Evolutionary conservation across 2,797 vertebrate species (phyloP), one percentile per base, ranked within the genome.

Genomic region (Bucorvus abyssinicus): DNA sequence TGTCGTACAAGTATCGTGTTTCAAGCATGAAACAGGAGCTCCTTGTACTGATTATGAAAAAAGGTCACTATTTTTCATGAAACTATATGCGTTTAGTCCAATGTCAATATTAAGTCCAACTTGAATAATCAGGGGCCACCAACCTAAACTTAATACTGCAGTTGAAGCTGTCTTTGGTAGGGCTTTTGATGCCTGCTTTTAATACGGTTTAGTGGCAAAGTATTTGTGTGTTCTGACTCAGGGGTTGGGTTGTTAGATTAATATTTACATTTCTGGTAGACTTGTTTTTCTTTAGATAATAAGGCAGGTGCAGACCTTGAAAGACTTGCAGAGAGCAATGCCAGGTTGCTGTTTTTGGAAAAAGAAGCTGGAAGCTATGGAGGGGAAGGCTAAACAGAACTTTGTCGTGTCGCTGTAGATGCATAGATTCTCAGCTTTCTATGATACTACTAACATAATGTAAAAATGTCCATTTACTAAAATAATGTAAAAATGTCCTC

Each of bases 251-350:
- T 76, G 19, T 76, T 83, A 80, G 44, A 74, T 67, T 79, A 93
- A 67, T 93, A 52, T 87, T 95, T 93, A 56, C 64, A 27, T 87
- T 90, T 89, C 56, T 78, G 38, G 42, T 84, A 90, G 45, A 52
- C 50, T 55, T 89, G 59, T 22, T 93, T 93, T 87, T 76, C 55
- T 93, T 61, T 42, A 67, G 75, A 70, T 94, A 81, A 45, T 40
- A 75, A 92, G 59, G 75, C 60, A 85, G 64, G 34, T 91, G 53
- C 36, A 0, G 2, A 67, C 71, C 71, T 85, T 94, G 71, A 83
- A 80, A 80, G 70, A 24, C 49, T 84, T 59, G 27, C 19, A 77
- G 68, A 63, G n/a, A 68, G 29, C 63, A 65, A 8, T 61, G 56
- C 59, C 27, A 53, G 15, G 8, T 36, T 76, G 36, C n/a, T 78